Evolutionary conservation across 2,888 invertebrate species (phyloP).

Genomic region (Copidosoma aretas): DNA sequence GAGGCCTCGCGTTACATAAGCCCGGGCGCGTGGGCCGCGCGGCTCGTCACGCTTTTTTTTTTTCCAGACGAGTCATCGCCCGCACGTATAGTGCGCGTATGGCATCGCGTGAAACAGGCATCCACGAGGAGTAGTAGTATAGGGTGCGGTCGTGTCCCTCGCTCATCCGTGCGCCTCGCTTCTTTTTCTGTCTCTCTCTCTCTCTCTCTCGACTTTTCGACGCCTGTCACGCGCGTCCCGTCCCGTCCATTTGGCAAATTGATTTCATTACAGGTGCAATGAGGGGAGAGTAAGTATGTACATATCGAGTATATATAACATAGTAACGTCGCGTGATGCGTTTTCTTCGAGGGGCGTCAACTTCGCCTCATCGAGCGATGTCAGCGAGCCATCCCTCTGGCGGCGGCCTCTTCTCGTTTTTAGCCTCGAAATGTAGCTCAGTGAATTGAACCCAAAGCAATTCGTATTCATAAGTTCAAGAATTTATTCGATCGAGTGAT

Average conservation of each 20-base stretch:
- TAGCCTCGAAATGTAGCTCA: too few relatives aligned
- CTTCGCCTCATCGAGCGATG: too few relatives aligned
- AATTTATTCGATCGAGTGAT: too few relatives aligned
- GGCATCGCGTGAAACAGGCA: background rate
- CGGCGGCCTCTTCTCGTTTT: too few relatives aligned
- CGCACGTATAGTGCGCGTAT: background rate
- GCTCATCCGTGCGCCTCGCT: background rate
- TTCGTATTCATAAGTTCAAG: too few relatives aligned
- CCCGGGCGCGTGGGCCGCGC: too few relatives aligned
- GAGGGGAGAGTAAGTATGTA: background rate
- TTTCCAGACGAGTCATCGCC: conserved; percentile 47
- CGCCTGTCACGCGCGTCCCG: conserved; percentile 26
- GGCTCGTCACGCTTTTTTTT: background rate
- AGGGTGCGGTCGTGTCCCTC: background rate
- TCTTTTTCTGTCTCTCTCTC: conserved; percentile 31
- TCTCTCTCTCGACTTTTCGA: conserved; percentile 32
- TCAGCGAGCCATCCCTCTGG: too few relatives aligned
- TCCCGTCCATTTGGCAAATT: conserved; percentile 52
- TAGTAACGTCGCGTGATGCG: conserved; percentile 28
- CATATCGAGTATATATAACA: too few relatives aligned
- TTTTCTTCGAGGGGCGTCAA: background rate
- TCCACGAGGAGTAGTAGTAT: too few relatives aligned
- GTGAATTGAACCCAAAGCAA: too few relatives aligned
- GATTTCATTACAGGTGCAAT: conserved; percentile 47
- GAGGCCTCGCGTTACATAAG: too few relatives aligned